A percentile compares a stretch with the other conserved stretches of the same genome.
Conservation (phyloP, 2,797 vertebrate species). For the Muscicapa comitata region DNA sequence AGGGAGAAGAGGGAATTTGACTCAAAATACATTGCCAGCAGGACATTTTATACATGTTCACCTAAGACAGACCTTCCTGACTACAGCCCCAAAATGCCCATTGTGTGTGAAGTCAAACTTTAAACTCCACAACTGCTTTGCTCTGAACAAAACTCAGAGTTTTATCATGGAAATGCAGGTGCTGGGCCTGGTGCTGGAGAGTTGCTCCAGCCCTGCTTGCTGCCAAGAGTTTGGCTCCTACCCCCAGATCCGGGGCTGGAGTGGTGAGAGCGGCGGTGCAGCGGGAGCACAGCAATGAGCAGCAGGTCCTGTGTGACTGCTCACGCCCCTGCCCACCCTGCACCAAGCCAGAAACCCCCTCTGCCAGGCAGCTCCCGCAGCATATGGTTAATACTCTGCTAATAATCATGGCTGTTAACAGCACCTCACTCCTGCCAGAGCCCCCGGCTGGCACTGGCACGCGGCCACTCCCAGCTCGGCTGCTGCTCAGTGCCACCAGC, state of each 20-base stretch:
- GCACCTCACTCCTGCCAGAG: constrained; percentile 42
- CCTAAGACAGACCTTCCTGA: background rate
- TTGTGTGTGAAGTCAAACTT: background rate
- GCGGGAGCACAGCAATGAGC: background rate
- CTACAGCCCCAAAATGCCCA: background rate
- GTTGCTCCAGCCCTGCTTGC: background rate
- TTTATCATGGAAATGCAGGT: background rate
- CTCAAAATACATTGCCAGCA: background rate
- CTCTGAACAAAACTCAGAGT: background rate
- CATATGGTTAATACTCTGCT: constrained; percentile 66
- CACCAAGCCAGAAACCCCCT: background rate
- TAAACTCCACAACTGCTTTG: background rate
- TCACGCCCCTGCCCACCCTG: constrained; percentile 37
- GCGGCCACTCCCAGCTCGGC: background rate
- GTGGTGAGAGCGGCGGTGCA: background rate
- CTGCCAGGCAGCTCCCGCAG: background rate
- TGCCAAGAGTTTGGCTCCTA: background rate
- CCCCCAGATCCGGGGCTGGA: rapidly evolving
- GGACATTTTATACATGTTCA: background rate
- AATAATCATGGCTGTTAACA: constrained; percentile 60
- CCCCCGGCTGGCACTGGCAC: constrained; percentile 25
- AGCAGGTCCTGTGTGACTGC: background rate
- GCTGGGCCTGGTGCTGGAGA: rapidly evolving
- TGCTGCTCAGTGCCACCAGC: background rate
- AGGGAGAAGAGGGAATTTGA: background rate